Evolutionary conservation across 1,140 invertebrate species (phyloP).

Genomic region (Pseudomyrmex pallidus): DNA sequence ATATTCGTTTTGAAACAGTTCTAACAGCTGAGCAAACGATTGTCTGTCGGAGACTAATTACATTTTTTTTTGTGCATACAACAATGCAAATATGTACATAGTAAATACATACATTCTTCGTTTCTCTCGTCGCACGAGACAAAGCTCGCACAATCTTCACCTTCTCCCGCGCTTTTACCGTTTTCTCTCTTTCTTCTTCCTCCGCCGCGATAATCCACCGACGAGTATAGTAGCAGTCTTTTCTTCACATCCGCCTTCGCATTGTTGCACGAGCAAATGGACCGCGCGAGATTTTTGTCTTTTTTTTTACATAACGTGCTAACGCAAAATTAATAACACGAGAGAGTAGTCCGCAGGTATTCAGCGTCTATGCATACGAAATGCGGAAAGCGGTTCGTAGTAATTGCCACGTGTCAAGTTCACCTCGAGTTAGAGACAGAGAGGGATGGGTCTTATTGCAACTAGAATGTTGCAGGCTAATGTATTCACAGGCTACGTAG

Average conservation of each 20-base stretch:
- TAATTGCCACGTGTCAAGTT: slow-evolving; percentile 43
- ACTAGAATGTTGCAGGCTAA: slow-evolving; percentile 16
- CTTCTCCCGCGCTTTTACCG: neutral
- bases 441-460: neutral
- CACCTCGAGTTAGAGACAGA: neutral
- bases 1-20: neutral
- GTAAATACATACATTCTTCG: too few species aligned
- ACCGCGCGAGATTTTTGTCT: neutral
- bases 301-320: neutral
- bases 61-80: slow-evolving; percentile 12
- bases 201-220: too few species aligned
- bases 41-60: slow-evolving; percentile 58
- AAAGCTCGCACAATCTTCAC: neutral
- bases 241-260: too few species aligned
- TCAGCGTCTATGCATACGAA: neutral
- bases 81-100: too few species aligned
- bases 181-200: neutral
- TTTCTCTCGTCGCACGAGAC: neutral
- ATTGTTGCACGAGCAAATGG: too few species aligned
- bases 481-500: neutral
- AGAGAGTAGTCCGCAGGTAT: neutral
- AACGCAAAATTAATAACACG: slow-evolving; percentile 7
- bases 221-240: too few species aligned
- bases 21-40: slow-evolving; percentile 6
- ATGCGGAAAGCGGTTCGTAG: slow-evolving; percentile 1